Conservation (phyloP, 2,888 invertebrate genomes). For the Corythucha ciliata region DNA sequence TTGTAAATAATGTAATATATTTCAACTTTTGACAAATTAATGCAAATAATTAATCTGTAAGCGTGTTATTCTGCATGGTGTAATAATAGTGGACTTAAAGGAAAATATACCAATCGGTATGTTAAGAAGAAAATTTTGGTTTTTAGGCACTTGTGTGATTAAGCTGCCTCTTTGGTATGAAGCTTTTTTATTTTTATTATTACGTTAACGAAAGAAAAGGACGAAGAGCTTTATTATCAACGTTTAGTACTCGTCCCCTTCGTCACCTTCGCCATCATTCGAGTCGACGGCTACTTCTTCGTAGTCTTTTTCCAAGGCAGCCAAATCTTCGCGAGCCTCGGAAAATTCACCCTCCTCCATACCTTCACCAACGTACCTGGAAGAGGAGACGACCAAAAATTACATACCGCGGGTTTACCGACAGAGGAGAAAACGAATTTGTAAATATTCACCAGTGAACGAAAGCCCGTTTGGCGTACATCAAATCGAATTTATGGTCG, state of each 20-base stretch:
- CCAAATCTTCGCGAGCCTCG: slow-evolving; percentile 47
- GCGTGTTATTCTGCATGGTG: too few relatives aligned
- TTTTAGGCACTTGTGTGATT: slow-evolving; percentile 19
- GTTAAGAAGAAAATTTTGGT: background rate
- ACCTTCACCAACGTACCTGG: slow-evolving; percentile 63
- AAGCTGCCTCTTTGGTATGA: slow-evolving; percentile 22
- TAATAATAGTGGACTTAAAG: background rate
- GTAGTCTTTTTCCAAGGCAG: slow-evolving; percentile 78
- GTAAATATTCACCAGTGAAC: slow-evolving; percentile 60
- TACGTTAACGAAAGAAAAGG: background rate
- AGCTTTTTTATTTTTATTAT: slow-evolving; percentile 8
- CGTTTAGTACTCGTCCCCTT: slow-evolving; percentile 65
- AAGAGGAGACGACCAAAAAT: background rate
- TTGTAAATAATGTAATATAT: too few relatives aligned
- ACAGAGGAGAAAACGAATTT: too few relatives aligned
- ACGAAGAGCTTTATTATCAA: background rate
- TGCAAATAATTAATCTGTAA: too few relatives aligned
- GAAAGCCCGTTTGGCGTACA: slow-evolving; percentile 60
- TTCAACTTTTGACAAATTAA: too few relatives aligned
- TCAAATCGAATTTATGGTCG: slow-evolving; percentile 60
- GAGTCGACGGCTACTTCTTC: slow-evolving; percentile 82
- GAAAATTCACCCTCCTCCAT: slow-evolving; percentile 68
- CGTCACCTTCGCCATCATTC: slow-evolving; percentile 68
- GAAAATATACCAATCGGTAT: background rate
- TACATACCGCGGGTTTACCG: too few relatives aligned